Percentiles rank a stretch among this genome's conserved stretches.
Conservation (phyloP, 1,140 invertebrate genomes). For the Orchestia grillus region DNA sequence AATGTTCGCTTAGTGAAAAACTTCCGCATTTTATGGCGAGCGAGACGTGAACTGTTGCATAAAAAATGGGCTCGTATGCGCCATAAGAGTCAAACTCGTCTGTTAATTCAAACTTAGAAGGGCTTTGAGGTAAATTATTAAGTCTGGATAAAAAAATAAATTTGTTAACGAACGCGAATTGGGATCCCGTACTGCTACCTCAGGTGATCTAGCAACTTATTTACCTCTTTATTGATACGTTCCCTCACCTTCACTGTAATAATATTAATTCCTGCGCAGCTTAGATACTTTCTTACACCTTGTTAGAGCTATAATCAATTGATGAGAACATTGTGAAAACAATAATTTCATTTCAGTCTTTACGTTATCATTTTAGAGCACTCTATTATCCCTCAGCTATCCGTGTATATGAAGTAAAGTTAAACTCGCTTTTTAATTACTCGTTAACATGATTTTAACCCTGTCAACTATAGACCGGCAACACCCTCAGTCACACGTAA, state of each 20-base stretch:
- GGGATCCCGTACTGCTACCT: not conserved
- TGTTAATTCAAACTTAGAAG: not conserved
- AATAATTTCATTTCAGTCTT: not conserved
- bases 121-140: not conserved
- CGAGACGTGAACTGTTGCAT: conserved; percentile 11
- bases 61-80: not conserved
- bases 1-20: conserved; percentile 37
- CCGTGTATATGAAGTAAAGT: no score
- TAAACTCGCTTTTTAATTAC: not conserved
- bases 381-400: no score
- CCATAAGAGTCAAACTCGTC: not conserved
- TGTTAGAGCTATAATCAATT: not conserved
- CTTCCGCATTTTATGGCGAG: conserved; percentile 7
- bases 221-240: not conserved
- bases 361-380: not conserved
- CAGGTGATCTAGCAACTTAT: not conserved
- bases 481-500: not conserved
- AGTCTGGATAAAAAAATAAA: not conserved
- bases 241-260: not conserved
- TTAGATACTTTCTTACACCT: no score
- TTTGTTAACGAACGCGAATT: not conserved
- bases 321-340: not conserved
- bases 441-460: not conserved
- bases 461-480: not conserved
- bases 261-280: not conserved